Evolutionary conservation across 2,113 vertebrate species (phyloP), one percentile per base, ranked within the genome.

Genomic region (Rutilus rutilus): DNA sequence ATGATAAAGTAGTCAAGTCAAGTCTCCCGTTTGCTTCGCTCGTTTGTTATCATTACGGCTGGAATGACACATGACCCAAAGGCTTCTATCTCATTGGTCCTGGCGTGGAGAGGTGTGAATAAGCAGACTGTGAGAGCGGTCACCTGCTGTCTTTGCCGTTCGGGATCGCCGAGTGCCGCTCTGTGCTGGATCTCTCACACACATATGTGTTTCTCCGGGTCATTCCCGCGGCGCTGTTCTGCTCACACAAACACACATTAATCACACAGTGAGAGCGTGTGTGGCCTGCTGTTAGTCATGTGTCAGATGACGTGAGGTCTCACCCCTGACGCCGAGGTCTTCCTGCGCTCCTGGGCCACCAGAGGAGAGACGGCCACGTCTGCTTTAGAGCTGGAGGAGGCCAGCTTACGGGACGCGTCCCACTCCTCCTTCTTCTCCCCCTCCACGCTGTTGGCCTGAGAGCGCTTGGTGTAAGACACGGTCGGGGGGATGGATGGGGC

Each of bases 141-240:
- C 92, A 99, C 98, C 98, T 99, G 97, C 96, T 98, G 92, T 99
- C 98, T 92, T 98, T 99, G 54, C 98, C 98, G 0, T 99, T 99
- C 86, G 99, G 97, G 89, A 99, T 92, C 0, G 96, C 96, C 19
- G 95, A 92, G 67, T 97, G 97, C 27, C 96, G 97, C 84, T 99
- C 98, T 17, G 96, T 95, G 75, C 93, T 94, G 87, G 85, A 21
- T 30, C 97, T 96, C 69, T 99, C 98, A 88, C 98, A 99, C 64
- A 99, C 97, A 0, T 99, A 99, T 0, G 98, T 99, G 90, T 99
- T 99, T 90, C 98, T 97, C 86, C 98, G 95, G 1, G 97, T 97
- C 98, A 99, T 99, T 65, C 97, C 97, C 36, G 96, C 97, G 87
- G 96, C 97, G 96, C 99, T 91, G 39, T 52, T 90, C 89, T 90